phyloP scores from a whole-genome alignment of 2,797 vertebrate species.

The Dipus sagitta region DNA sequence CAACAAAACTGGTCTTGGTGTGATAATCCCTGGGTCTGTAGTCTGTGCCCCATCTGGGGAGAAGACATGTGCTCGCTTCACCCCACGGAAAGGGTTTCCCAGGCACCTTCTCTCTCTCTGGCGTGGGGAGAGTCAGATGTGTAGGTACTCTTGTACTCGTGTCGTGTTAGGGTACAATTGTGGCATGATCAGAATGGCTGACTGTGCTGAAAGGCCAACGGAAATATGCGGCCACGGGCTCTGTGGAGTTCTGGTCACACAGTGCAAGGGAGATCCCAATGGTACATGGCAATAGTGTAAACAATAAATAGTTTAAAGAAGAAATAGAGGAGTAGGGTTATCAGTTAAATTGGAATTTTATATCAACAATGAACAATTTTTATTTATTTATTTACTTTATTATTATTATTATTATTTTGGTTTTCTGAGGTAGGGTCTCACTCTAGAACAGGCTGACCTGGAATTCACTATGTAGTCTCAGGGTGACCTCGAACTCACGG shows the following conservation, averaged over 20 bases:
- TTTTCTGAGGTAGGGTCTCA: too few relatives aligned
- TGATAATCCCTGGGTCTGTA: too few relatives aligned
- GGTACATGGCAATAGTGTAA: not conserved
- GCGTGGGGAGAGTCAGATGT: not conserved
- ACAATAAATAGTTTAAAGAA: not conserved
- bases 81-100: too few relatives aligned
- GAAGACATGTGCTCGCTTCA: too few relatives aligned
- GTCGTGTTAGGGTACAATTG: not conserved
- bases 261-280: not conserved
- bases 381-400: too few relatives aligned
- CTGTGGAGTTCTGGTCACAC: not conserved
- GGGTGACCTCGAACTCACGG: too few relatives aligned
- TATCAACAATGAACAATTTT: not conserved
- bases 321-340: not conserved
- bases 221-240: not conserved
- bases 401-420: too few relatives aligned
- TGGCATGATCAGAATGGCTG: not conserved
- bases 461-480: too few relatives aligned
- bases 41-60: too few relatives aligned
- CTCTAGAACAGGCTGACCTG: too few relatives aligned
- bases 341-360: constrained; percentile 47
- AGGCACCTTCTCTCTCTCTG: not conserved
- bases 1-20: too few relatives aligned
- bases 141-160: not conserved
- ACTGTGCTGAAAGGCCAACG: not conserved